phyloP scores from a whole-genome alignment of 2,113 vertebrate genomes.

The Struthio camelus region DNA sequence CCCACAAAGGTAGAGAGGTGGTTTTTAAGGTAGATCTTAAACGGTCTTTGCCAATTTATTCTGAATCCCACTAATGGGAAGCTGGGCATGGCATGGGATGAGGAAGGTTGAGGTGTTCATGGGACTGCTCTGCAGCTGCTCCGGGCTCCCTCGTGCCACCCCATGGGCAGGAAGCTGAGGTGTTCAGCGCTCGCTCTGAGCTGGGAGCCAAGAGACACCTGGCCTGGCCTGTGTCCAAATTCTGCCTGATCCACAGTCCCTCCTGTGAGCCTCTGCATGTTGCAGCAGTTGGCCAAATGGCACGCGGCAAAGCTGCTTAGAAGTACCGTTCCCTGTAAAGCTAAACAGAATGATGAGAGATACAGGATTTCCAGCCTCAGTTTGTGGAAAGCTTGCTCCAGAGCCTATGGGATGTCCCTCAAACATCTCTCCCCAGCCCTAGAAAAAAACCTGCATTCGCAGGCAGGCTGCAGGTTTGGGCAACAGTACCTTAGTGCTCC shows the following conservation, averaged over 20 bases:
- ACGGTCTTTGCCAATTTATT: background rate
- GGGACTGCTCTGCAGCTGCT: background rate
- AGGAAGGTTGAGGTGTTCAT: background rate
- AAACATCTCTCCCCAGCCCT: background rate
- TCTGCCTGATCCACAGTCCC: background rate
- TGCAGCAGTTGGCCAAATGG: background rate
- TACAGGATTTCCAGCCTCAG: background rate
- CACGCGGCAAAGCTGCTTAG: background rate
- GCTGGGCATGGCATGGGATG: background rate
- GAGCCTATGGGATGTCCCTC: background rate
- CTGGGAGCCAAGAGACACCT: background rate
- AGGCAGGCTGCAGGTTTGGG: background rate
- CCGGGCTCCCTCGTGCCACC: background rate
- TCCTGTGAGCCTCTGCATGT: rapidly evolving
- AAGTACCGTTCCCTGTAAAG: background rate
- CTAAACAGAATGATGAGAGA: background rate
- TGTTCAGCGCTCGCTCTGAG: rapidly evolving
- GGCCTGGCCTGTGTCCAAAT: rapidly evolving
- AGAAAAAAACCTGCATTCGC: background rate
- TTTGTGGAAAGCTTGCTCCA: background rate
- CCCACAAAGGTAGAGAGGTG: background rate
- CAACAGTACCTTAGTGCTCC: rapidly evolving
- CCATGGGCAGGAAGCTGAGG: background rate
- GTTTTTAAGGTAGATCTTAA: background rate
- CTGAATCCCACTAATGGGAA: background rate